These are phyloP conservation scores for Allacma fusca DNA, from an alignment of 2,888 invertebrate genomes.

Conservation along the genomic window DNA sequence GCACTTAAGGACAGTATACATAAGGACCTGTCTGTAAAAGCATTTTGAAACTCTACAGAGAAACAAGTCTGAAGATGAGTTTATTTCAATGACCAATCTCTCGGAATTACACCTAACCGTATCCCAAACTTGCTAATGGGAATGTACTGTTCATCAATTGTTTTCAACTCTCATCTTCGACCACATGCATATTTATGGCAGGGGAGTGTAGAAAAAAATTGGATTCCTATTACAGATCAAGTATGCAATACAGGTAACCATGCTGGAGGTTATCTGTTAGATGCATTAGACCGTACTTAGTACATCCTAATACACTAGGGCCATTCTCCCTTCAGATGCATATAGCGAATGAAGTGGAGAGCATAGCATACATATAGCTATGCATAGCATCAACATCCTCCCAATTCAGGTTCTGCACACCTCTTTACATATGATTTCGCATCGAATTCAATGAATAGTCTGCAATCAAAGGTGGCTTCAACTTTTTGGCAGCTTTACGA, in stretches of 20 bases:
- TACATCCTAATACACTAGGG: not conserved
- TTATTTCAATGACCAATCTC: slow-evolving; percentile 31
- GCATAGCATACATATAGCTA: too few species aligned
- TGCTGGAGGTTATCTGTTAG: not conserved
- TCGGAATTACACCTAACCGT: slow-evolving; percentile 23
- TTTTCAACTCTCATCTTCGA: slow-evolving; percentile 24
- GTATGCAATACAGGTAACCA: slow-evolving; percentile 9
- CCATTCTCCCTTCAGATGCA: not conserved
- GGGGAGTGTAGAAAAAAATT: slow-evolving; percentile 6
- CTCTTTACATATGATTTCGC: not conserved
- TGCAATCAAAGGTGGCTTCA: slow-evolving; percentile 43
- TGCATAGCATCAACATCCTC: not conserved
- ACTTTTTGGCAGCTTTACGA: slow-evolving; percentile 49
- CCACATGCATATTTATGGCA: slow-evolving; percentile 40
- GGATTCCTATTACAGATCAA: slow-evolving; percentile 12
- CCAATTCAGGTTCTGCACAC: slow-evolving; percentile 4
- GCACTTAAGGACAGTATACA: too few species aligned
- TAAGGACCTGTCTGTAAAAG: too few species aligned
- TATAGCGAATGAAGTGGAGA: not conserved
- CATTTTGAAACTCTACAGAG: too few species aligned
- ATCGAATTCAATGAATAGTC: slow-evolving; percentile 29
- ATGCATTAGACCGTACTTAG: not conserved
- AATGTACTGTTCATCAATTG: slow-evolving; percentile 34
- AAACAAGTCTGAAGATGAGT: too few species aligned
- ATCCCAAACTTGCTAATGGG: slow-evolving; percentile 36